These are phyloP conservation scores for Drosophila monieri DNA, from an alignment of 2,888 invertebrate species.

Conservation along the genomic window DNA sequence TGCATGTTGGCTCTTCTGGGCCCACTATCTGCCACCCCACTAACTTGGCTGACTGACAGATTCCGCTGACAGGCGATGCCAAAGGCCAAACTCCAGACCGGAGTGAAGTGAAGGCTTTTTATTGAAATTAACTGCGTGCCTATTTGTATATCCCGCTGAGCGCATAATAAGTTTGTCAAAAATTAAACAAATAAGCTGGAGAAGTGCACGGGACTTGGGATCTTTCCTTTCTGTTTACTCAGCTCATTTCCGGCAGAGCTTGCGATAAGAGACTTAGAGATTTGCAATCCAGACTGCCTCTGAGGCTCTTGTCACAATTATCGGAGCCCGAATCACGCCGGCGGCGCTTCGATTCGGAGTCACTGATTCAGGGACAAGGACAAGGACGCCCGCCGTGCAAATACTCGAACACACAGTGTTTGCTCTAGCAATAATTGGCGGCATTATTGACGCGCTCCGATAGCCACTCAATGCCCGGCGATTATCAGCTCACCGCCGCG, in stretches of 20 bases:
- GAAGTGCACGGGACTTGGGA: background rate
- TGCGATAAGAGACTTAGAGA: background rate
- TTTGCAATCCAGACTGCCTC: background rate
- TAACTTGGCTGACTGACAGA: constrained; percentile 38
- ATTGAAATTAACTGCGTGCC: constrained; percentile 70
- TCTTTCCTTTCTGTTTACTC: background rate
- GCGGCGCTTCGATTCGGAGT: constrained; percentile 43
- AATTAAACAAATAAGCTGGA: constrained; percentile 17
- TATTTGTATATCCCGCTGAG: constrained; percentile 41
- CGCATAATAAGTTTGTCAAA: constrained; percentile 50
- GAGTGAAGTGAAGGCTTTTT: constrained; percentile 54
- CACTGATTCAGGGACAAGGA: constrained; percentile 72
- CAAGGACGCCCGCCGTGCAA: constrained; percentile 76
- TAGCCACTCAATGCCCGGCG: constrained; percentile 66
- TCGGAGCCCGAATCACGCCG: constrained; percentile 13
- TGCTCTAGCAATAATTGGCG: constrained; percentile 56
- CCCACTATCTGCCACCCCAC: constrained; percentile 23
- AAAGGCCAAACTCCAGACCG: constrained; percentile 59
- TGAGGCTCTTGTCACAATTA: background rate
- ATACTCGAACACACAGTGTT: constrained; percentile 56
- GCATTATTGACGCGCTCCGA: constrained; percentile 71
- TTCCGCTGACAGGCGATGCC: constrained; percentile 51
- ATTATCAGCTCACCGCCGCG: constrained; percentile 49
- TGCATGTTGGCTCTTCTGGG: constrained; percentile 55
- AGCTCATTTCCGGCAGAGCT: background rate